Conservation (phyloP, 2,888 invertebrate species). For the Malacosoma neustria region DNA sequence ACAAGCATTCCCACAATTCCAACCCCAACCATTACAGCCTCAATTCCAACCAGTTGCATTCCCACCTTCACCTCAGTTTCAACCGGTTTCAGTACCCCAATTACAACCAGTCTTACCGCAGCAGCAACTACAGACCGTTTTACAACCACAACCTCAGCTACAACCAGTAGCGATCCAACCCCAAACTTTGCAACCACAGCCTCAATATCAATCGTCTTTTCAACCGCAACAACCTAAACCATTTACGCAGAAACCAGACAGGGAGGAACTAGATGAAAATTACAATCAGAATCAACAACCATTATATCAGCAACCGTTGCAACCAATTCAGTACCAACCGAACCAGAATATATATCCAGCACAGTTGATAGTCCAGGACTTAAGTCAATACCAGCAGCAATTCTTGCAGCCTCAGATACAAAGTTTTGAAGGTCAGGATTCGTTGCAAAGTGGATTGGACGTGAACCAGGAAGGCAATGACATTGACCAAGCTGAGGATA, state of each 20-base stretch:
- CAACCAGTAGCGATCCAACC: conserved; percentile 10
- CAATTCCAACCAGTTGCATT: conserved; percentile 24
- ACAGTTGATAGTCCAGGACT: conserved; percentile 10
- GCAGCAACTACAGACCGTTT: conserved; percentile 1
- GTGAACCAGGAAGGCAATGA: conserved; percentile 52
- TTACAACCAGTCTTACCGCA: conserved; percentile 7
- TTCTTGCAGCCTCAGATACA: conserved; percentile 7
- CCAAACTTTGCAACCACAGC: conserved; percentile 9
- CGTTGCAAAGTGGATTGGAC: conserved; percentile 53
- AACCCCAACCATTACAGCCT: conserved; percentile 29
- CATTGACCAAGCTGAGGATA: conserved; percentile 36
- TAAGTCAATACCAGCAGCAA: conserved; percentile 13
- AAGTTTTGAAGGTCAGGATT: conserved; percentile 26
- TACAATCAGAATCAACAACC: conserved; percentile 3
- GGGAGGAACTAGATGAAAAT: conserved; percentile 5
- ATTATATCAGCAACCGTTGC: conserved; percentile 13
- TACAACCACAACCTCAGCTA: conserved; percentile 13
- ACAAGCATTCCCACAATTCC: conserved; percentile 23
- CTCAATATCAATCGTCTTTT: conserved; percentile 7
- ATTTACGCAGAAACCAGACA: conserved; percentile 6
- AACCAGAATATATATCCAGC: conserved; percentile 11
- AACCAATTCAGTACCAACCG: conserved; percentile 10
- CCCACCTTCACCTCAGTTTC: conserved; percentile 16
- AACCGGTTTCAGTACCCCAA: conserved; percentile 10
- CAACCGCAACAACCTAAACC: conserved; percentile 14